Evolutionary conservation across 2,797 vertebrate species (phyloP).

Genomic region (Argyrosomus regius): DNA sequence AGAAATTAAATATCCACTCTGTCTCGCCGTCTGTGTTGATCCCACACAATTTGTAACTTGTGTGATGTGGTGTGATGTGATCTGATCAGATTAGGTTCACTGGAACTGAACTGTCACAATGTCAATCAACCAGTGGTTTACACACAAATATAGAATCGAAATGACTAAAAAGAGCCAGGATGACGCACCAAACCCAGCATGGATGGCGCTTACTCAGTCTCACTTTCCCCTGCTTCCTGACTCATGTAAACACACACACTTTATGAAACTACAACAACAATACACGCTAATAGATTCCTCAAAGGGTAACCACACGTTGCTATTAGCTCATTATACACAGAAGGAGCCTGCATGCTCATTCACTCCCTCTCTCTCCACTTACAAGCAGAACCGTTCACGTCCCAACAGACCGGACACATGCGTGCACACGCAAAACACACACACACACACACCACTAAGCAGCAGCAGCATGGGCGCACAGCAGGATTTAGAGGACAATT

Average conservation of each 20-base stretch:
- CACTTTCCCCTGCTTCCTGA: slow-evolving; percentile 17
- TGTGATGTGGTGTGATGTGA: not conserved
- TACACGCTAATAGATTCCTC: slow-evolving; percentile 51
- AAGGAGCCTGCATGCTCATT: slow-evolving; percentile 44
- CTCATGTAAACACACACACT: slow-evolving; percentile 33
- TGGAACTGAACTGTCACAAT: slow-evolving; percentile 13
- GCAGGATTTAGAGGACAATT: slow-evolving; percentile 83
- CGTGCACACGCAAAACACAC: slow-evolving; percentile 28
- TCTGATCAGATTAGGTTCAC: slow-evolving; percentile 33
- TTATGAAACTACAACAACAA: slow-evolving; percentile 32
- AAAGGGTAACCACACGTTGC: slow-evolving; percentile 62
- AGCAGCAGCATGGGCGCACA: slow-evolving; percentile 73
- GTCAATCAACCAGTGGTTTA: slow-evolving; percentile 21
- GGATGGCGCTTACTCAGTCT: slow-evolving; percentile 4
- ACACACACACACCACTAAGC: slow-evolving; percentile 59
- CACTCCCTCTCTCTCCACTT: slow-evolving; percentile 36
- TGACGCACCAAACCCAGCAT: slow-evolving; percentile 17
- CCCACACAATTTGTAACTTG: slow-evolving; percentile 28
- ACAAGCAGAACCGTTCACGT: slow-evolving; percentile 43
- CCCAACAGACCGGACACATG: slow-evolving; percentile 59
- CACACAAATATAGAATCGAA: not conserved
- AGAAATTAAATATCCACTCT: slow-evolving; percentile 48
- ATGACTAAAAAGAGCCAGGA: not conserved
- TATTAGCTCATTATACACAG: slow-evolving; percentile 64
- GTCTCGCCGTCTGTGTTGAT: slow-evolving; percentile 27